phyloP scores from a whole-genome alignment of 1,140 invertebrate species.

The Metopolophium dirhodum region DNA sequence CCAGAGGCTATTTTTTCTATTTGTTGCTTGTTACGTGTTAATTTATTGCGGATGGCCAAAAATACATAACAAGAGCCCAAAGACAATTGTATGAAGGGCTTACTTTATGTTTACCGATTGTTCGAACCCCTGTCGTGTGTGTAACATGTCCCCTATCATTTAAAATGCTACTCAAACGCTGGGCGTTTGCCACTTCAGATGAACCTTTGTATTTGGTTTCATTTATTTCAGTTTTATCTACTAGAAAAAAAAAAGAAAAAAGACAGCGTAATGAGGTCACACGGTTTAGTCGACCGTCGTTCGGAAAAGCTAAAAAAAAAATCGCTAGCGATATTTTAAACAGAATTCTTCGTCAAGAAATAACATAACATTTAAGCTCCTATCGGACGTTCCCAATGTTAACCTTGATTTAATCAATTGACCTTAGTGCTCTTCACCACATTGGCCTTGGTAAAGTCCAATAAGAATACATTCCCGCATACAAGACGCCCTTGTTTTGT shows the following conservation, averaged over 20 bases:
- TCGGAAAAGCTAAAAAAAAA: not conserved
- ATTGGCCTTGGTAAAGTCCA: not conserved
- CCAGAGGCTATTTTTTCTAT: slow-evolving; percentile 5
- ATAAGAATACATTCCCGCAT: slow-evolving; percentile 10
- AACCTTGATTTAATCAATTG: slow-evolving; percentile 39
- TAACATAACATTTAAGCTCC: not conserved
- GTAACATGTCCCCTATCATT: slow-evolving; percentile 55
- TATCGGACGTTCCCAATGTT: not conserved
- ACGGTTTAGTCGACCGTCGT: not conserved
- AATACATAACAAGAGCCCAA: slow-evolving; percentile 33
- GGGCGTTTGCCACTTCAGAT: slow-evolving; percentile 20
- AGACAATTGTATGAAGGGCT: slow-evolving; percentile 51
- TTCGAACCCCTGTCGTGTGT: slow-evolving; percentile 30
- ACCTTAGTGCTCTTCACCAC: not conserved
- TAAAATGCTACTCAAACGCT: slow-evolving; percentile 30
- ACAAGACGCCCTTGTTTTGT: not conserved
- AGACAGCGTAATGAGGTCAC: slow-evolving; percentile 35
- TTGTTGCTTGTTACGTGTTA: slow-evolving; percentile 13
- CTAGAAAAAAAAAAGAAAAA: not conserved
- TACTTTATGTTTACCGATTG: slow-evolving; percentile 51
- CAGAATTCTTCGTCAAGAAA: not conserved
- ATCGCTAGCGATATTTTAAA: not conserved
- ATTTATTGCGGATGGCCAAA: slow-evolving; percentile 33
- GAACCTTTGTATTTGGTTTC: slow-evolving; percentile 30
- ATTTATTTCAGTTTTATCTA: slow-evolving; percentile 22